A percentile compares a stretch with the other conserved stretches of the same genome.
phyloP scores from a whole-genome alignment of 1,140 invertebrate species.

The Diachasmimorpha longicaudata region DNA sequence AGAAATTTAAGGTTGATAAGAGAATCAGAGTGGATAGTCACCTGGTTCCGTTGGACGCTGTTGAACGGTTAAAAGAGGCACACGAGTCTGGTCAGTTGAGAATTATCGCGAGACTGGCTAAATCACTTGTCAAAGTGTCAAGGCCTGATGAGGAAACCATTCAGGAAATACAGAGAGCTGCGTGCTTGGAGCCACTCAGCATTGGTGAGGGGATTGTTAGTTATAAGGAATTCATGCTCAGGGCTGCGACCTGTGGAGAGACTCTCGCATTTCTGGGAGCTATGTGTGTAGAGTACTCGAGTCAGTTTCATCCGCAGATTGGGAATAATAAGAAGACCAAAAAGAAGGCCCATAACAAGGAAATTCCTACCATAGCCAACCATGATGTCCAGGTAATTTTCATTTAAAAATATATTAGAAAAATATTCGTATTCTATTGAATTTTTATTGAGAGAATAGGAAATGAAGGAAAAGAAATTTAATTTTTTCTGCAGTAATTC shows the following conservation, averaged over 20 bases:
- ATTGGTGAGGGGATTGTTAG: constrained; percentile 49
- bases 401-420: background rate
- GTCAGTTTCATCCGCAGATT: constrained; percentile 40
- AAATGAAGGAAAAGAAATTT: no score
- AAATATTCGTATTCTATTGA: no score
- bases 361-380: constrained; percentile 39
- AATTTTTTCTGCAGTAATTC: no score
- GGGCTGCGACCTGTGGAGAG: constrained; percentile 58
- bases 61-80: constrained; percentile 54
- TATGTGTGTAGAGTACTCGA: constrained; percentile 48
- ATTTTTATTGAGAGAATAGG: no score
- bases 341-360: constrained; percentile 49
- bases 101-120: constrained; percentile 48
- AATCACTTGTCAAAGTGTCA: constrained; percentile 43
- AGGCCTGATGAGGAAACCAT: constrained; percentile 50
- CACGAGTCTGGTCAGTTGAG: constrained; percentile 52
- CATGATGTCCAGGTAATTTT: constrained; percentile 43
- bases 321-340: constrained; percentile 54
- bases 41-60: constrained; percentile 54
- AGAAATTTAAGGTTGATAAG: constrained; percentile 44
- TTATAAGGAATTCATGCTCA: constrained; percentile 51
- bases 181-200: constrained; percentile 42
- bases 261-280: constrained; percentile 53
- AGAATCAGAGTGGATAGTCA: constrained; percentile 45
- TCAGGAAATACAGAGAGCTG: constrained; percentile 37